phyloP scores from a whole-genome alignment of 1,140 invertebrate species.

The Musca domestica region DNA sequence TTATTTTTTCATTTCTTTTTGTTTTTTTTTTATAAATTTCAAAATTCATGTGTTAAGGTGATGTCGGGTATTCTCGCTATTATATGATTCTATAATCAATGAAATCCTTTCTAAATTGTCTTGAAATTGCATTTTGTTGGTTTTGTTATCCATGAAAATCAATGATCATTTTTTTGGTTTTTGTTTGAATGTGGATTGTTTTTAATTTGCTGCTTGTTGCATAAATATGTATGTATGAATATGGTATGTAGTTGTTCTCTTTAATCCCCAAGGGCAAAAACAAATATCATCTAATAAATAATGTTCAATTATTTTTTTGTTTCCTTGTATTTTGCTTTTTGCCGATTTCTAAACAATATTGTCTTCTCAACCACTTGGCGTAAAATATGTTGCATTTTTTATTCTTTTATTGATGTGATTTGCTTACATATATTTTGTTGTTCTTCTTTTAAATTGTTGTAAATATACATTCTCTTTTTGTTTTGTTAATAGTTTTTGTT shows the following conservation, averaged over 20 bases:
- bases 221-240: background rate
- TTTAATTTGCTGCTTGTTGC: background rate
- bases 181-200: constrained; percentile 13
- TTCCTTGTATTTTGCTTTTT: constrained; percentile 20
- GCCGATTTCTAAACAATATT: constrained; percentile 31
- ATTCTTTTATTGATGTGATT: constrained; percentile 8
- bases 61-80: constrained; percentile 44
- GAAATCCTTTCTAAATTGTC: constrained; percentile 7
- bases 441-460: constrained; percentile 4
- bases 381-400: constrained; percentile 10
- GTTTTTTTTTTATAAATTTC: constrained; percentile 5
- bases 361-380: constrained; percentile 28
- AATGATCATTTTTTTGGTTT: background rate
- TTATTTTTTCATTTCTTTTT: constrained; percentile 41
- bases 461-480: constrained; percentile 10
- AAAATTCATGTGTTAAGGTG: background rate
- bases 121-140: constrained; percentile 2
- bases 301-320: constrained; percentile 8
- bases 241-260: background rate
- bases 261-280: background rate
- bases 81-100: constrained; percentile 5
- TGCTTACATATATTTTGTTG: background rate
- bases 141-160: background rate
- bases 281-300: background rate
- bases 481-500: constrained; percentile 11